These are phyloP conservation scores for Anarrhichthys ocellatus DNA, from an alignment of 2,113 vertebrate species.

Conservation along the genomic window DNA sequence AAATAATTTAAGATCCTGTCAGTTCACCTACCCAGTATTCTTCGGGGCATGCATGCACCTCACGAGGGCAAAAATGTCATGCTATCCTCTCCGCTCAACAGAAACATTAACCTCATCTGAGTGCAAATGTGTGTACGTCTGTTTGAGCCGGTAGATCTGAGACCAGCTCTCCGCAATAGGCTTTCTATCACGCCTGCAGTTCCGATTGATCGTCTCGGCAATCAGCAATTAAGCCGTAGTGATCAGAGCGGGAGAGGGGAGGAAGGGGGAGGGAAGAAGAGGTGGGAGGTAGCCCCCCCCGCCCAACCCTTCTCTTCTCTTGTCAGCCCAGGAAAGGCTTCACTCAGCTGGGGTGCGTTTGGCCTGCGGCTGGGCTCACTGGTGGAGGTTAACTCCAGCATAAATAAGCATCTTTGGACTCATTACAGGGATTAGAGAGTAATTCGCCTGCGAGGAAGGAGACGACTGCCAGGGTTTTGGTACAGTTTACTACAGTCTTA, in stretches of 20 bases:
- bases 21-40: conserved; percentile 28
- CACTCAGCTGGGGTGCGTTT: conserved; percentile 83
- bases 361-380: conserved; percentile 86
- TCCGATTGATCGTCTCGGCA: conserved; percentile 80
- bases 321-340: conserved; percentile 80
- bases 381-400: conserved; percentile 87
- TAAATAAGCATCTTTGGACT: conserved; percentile 88
- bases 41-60: conserved; percentile 48
- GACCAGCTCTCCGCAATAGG: conserved; percentile 56
- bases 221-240: conserved; percentile 86
- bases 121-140: conserved; percentile 51
- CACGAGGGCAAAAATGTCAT: conserved; percentile 63
- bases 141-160: conserved; percentile 50
- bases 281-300: conserved; percentile 57
- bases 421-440: conserved; percentile 88
- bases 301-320: conserved; percentile 52
- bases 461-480: conserved; percentile 83
- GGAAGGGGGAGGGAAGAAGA: conserved; percentile 37
- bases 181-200: conserved; percentile 77
- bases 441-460: conserved; percentile 84
- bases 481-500: conserved; percentile 86
- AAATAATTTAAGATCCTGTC: conserved; percentile 57
- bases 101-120: conserved; percentile 65
- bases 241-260: conserved; percentile 76
- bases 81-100: conserved; percentile 53